phyloP scores from a whole-genome alignment of 2,797 vertebrate genomes.

The Momotus momota region DNA sequence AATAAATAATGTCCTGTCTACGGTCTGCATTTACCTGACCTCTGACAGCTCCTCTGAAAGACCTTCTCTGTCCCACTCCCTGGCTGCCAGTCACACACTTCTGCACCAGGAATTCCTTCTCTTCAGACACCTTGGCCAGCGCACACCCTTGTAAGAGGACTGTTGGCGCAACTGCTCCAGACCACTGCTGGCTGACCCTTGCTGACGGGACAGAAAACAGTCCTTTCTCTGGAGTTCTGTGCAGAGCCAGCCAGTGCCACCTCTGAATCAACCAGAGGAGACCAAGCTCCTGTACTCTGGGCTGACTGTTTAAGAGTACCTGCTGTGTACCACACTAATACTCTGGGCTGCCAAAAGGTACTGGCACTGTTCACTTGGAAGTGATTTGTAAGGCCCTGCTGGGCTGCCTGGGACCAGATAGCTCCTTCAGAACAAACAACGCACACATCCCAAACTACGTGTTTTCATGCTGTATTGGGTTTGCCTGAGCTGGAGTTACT shows the following conservation, averaged over 20 bases:
- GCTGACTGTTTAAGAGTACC: neutral
- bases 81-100: constrained; percentile 67
- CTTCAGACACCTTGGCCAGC: constrained; percentile 51
- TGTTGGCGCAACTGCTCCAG: constrained; percentile 76
- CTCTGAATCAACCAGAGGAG: neutral
- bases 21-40: constrained; percentile 77
- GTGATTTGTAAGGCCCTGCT: neutral
- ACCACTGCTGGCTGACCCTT: constrained; percentile 35
- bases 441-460: fast-evolving
- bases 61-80: constrained; percentile 69
- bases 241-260: neutral
- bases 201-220: neutral
- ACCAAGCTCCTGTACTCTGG: neutral
- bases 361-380: neutral
- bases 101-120: constrained; percentile 79
- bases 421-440: neutral
- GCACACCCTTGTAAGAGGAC: constrained; percentile 45
- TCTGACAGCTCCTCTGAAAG: constrained; percentile 80
- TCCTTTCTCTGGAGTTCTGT: neutral
- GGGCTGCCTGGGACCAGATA: neutral
- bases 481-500: too few relatives aligned
- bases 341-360: neutral
- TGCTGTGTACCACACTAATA: neutral
- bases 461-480: neutral
- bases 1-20: neutral